Percentiles rank a stretch among this genome's conserved stretches.
Conservation (phyloP, 2,888 invertebrate species). For the Leucophora obtusa region DNA sequence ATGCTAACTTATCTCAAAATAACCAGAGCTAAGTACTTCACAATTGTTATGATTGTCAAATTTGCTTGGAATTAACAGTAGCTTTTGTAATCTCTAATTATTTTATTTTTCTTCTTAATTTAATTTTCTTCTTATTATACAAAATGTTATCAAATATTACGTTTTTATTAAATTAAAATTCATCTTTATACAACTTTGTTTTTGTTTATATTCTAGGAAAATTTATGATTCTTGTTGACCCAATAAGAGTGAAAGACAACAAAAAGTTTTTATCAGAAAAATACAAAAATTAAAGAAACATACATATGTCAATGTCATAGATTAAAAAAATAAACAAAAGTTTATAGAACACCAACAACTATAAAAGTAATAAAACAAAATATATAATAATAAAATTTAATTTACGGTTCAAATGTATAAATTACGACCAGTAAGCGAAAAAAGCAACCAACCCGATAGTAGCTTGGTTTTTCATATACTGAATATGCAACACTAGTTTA, state of each 20-base stretch:
- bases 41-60: no score
- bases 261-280: constrained; percentile 19
- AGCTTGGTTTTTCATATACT: no score
- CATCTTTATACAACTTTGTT: not conserved
- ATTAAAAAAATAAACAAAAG: constrained; percentile 36
- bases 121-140: no score
- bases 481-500: no score
- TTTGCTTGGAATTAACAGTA: no score
- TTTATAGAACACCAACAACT: constrained; percentile 5
- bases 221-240: constrained; percentile 28
- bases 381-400: constrained; percentile 27
- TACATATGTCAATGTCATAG: constrained; percentile 55
- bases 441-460: not conserved
- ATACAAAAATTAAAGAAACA: constrained; percentile 30
- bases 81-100: no score
- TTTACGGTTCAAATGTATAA: constrained; percentile 35
- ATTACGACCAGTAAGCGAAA: constrained; percentile 9
- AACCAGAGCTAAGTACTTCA: no score
- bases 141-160: not conserved
- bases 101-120: no score
- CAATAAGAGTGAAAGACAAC: constrained; percentile 4
- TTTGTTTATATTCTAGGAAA: not conserved
- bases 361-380: constrained; percentile 3
- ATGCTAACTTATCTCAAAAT: no score
- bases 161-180: not conserved